Base-by-base conservation (phyloP, 2,888 invertebrate species). In the Alentia gelatinosa region DNA sequence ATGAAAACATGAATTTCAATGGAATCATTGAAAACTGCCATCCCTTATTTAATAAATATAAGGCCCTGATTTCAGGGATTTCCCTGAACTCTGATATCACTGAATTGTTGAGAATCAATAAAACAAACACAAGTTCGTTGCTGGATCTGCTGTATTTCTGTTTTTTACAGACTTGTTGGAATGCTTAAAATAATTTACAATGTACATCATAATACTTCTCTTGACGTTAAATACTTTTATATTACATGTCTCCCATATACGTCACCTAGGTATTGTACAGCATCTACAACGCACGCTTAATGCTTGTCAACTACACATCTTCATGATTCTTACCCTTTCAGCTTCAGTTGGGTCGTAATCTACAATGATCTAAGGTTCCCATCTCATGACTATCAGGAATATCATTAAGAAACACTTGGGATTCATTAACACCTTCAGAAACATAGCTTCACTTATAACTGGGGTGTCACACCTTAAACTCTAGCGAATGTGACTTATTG, bases 131-230 rank as follows among this genome's bases (percentile, higher is more conserved):
- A 9, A 4, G 19, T 56, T 19, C 15, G 19, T 79, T 79, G 79
- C 37, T 79, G 39, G 39, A 39, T 79, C 37, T 79, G 79, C 79
- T 79, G 35, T 79, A 79, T 79, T 74, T 79, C 35, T 1, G n/a
- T 15, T 39, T 19, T 79, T 37, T 79, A 79, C 79, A 79, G 79
- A 79, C 39, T 79, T 15, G 9, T 79, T 79, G 79, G 79, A 79
- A 79, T 79, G 79, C 79, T 12, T 79, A 79, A 79, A 79, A 79
- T 79, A 79, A 79, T 79, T 79, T 79, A 79, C 33, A 68, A 68
- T 68, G 68, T 68, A 68, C 79, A 5, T 79, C 39, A 37, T 79
- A 79, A 35, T 79, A 35, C 79, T 79, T 79, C 37, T 79, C 30
- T 30, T n/a, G 74, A 79, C 79, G 39, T 79, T 79, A 79, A 79